Percentiles rank a stretch among this genome's conserved stretches.
Evolutionary conservation across 2,888 invertebrate genomes (phyloP).

Genomic region (Pyralis farinalis): DNA sequence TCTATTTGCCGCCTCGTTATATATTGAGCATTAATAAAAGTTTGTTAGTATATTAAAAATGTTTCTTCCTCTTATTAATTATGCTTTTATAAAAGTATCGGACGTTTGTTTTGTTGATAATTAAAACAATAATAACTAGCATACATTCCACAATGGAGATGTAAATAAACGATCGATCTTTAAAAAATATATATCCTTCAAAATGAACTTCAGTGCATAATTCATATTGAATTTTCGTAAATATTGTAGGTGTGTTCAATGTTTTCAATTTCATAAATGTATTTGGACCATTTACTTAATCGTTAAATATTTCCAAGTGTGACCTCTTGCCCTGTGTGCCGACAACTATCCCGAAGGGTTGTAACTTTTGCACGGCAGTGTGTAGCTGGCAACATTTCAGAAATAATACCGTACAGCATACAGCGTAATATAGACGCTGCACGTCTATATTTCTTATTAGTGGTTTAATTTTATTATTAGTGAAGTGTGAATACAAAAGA

Average conservation of each 20-base stretch:
- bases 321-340: constrained; percentile 51
- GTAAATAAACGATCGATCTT: constrained; percentile 11
- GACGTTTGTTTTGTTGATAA: too few relatives aligned
- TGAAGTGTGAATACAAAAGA: too few relatives aligned
- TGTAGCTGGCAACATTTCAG: too few relatives aligned
- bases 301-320: constrained; percentile 21
- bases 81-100: too few relatives aligned
- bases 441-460: too few relatives aligned
- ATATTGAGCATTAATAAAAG: neutral
- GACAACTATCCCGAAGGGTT: constrained; percentile 18
- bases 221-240: constrained; percentile 21
- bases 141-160: constrained; percentile 15
- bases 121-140: neutral
- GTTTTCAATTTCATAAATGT: constrained; percentile 19
- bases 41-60: neutral
- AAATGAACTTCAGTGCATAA: constrained; percentile 15
- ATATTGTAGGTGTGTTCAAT: constrained; percentile 20
- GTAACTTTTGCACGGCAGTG: too few relatives aligned
- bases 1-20: neutral
- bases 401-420: too few relatives aligned
- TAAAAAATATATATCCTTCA: constrained; percentile 5
- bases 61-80: too few relatives aligned
- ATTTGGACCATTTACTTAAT: constrained; percentile 39
- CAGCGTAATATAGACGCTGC: too few relatives aligned
- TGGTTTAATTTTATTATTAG: too few relatives aligned